A percentile compares a stretch with the other conserved stretches of the same genome.
Conservation (phyloP, 2,113 vertebrate species). For the Chloropsis hardwickii region DNA sequence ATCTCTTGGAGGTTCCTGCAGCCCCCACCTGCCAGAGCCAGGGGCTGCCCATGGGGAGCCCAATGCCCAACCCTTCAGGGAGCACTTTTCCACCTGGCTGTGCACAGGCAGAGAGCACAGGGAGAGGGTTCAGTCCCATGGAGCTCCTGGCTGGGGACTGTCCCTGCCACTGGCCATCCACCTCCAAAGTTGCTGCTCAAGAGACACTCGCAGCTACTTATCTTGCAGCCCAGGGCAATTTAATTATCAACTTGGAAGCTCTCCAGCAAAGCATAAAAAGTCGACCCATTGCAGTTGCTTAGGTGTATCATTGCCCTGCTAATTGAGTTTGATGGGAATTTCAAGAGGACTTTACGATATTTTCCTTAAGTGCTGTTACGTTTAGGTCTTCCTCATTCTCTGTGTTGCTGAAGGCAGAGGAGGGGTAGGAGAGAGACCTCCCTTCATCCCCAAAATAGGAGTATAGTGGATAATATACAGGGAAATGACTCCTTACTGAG, state of each 20-base stretch:
- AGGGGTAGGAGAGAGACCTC: not conserved
- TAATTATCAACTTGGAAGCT: slow-evolving; percentile 48
- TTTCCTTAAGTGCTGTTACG: not conserved
- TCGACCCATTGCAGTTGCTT: slow-evolving; percentile 17
- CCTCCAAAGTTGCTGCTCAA: not conserved
- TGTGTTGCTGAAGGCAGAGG: not conserved
- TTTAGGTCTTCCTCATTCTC: not conserved
- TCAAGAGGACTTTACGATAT: slow-evolving; percentile 29
- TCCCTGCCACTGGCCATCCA: not conserved
- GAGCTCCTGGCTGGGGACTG: not conserved
- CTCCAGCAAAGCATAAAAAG: slow-evolving; percentile 38
- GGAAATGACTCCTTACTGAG: not conserved
- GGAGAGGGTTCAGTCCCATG: not conserved
- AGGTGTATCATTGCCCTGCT: slow-evolving; percentile 27
- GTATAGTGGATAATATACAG: accelerated
- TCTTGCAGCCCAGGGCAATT: not conserved
- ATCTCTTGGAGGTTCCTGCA: not conserved
- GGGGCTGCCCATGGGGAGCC: not conserved
- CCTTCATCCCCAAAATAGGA: not conserved
- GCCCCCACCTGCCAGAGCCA: not conserved
- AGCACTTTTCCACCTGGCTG: not conserved
- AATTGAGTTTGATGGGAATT: slow-evolving; percentile 54
- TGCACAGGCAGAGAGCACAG: not conserved
- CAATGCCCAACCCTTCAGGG: not conserved
- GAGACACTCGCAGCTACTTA: not conserved